Percentiles rank a stretch among this genome's conserved stretches.
These are phyloP conservation scores for Bilobella aurantiaca DNA, from an alignment of 1,140 invertebrate species.

Conservation along the genomic window DNA sequence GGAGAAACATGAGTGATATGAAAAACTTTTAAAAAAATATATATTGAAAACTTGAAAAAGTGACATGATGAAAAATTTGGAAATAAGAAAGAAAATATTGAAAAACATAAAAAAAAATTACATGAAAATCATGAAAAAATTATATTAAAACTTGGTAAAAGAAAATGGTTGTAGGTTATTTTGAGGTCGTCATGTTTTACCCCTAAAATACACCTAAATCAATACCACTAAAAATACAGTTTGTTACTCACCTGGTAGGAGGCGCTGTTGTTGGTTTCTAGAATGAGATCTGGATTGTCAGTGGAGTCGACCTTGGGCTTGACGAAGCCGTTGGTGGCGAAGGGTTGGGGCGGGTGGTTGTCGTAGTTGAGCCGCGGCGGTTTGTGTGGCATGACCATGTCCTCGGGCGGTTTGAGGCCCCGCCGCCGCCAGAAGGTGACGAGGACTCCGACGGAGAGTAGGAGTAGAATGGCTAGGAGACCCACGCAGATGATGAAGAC, in stretches of 20 bases:
- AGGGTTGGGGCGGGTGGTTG: conserved; percentile 28
- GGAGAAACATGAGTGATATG: too few relatives aligned
- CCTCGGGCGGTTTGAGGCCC: conserved; percentile 37
- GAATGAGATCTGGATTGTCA: conserved; percentile 36
- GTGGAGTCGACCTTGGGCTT: conserved; percentile 32
- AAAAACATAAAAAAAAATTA: too few relatives aligned
- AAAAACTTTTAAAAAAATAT: too few relatives aligned
- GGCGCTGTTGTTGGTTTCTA: conserved; percentile 33
- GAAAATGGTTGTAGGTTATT: too few relatives aligned
- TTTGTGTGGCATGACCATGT: conserved; percentile 28
- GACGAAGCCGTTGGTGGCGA: conserved; percentile 20
- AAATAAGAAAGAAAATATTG: too few relatives aligned
- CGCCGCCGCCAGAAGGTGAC: conserved; percentile 55
- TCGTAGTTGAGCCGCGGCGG: conserved; percentile 32
- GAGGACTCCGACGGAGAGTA: conserved; percentile 60
- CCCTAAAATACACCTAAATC: too few relatives aligned
- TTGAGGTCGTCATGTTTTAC: too few relatives aligned
- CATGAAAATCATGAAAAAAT: too few relatives aligned
- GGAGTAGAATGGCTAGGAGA: conserved; percentile 62
- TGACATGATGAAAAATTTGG: too few relatives aligned
- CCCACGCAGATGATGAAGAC: conserved; percentile 72
- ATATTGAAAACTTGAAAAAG: too few relatives aligned
- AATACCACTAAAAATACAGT: too few relatives aligned
- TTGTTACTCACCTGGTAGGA: conserved; percentile 33
- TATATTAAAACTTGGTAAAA: too few relatives aligned